A percentile compares a stretch with the other conserved stretches of the same genome.
phyloP scores from a whole-genome alignment of 2,797 vertebrate species.

The Lacerta agilis region DNA sequence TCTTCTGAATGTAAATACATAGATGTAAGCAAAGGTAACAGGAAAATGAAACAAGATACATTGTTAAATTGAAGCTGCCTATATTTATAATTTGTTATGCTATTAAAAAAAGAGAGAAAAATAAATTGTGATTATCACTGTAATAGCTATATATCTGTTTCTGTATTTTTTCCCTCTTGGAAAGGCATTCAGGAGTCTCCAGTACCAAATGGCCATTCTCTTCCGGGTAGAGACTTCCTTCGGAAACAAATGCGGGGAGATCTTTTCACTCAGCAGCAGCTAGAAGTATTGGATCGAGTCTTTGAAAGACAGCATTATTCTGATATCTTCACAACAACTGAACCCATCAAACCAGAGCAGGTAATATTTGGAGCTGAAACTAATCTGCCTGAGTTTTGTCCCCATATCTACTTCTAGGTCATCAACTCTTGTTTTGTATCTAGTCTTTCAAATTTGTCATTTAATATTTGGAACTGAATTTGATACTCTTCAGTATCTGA shows the following conservation, averaged over 20 bases:
- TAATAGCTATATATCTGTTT: slow-evolving; percentile 40
- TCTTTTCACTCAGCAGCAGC: slow-evolving; percentile 96
- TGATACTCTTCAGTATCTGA: not conserved
- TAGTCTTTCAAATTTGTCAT: not conserved
- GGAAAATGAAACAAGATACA: not conserved
- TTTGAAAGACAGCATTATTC: slow-evolving; percentile 94
- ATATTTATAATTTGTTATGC: not conserved
- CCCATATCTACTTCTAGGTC: not conserved
- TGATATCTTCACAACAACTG: slow-evolving; percentile 91
- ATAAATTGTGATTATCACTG: not conserved
- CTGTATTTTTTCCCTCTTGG: slow-evolving; percentile 61
- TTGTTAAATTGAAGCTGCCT: not conserved
- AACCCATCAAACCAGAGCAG: slow-evolving; percentile 91
- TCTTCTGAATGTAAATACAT: not conserved
- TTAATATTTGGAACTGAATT: not conserved
- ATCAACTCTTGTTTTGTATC: not conserved
- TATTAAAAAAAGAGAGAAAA: not conserved
- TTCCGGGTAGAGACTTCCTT: slow-evolving; percentile 96
- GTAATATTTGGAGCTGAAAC: slow-evolving; percentile 72
- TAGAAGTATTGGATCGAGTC: slow-evolving; percentile 96
- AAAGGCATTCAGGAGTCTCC: slow-evolving; percentile 94
- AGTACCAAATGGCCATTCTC: slow-evolving; percentile 93
- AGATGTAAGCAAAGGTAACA: not conserved
- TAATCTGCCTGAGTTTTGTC: not conserved
- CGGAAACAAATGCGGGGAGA: slow-evolving; percentile 99